Conservation (phyloP, 2,888 invertebrate species). For the Ectropis crepuscularia region DNA sequence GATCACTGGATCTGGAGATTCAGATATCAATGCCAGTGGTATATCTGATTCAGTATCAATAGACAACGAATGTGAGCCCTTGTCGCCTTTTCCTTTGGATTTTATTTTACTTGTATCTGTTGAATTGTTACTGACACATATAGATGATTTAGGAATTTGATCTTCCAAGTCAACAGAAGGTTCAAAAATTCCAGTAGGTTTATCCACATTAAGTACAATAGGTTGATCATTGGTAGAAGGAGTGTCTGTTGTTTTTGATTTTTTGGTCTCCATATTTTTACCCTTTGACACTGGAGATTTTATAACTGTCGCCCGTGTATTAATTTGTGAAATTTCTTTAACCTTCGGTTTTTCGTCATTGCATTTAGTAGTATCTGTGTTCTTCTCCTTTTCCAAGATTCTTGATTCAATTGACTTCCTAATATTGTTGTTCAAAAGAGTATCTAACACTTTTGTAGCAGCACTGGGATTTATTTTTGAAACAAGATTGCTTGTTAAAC, state of each 20-base stretch:
- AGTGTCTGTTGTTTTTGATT: constrained; percentile 63
- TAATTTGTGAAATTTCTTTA: constrained; percentile 71
- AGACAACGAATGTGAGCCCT: constrained; percentile 57
- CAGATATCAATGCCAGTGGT: constrained; percentile 71
- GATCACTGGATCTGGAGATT: constrained; percentile 70
- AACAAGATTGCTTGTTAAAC: constrained; percentile 84
- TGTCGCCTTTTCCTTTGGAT: constrained; percentile 56
- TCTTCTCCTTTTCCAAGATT: constrained; percentile 77
- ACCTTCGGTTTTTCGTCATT: constrained; percentile 66
- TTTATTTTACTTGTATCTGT: constrained; percentile 71
- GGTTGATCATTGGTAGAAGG: constrained; percentile 53
- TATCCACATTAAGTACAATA: constrained; percentile 75
- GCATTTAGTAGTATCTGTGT: constrained; percentile 56
- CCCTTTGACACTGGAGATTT: constrained; percentile 84
- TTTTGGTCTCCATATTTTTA: constrained; percentile 77
- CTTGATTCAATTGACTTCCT: constrained; percentile 80
- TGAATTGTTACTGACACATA: constrained; percentile 71
- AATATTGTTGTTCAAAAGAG: constrained; percentile 78
- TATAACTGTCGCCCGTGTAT: constrained; percentile 83
- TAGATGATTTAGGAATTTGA: constrained; percentile 86
- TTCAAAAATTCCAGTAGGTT: constrained; percentile 89
- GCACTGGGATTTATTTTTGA: constrained; percentile 85
- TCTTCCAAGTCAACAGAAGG: constrained; percentile 88
- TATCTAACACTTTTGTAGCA: constrained; percentile 81
- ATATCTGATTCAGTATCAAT: constrained; percentile 78